Percentiles rank a stretch among this genome's conserved stretches.
Evolutionary conservation across 2,888 invertebrate genomes (phyloP).

Genomic region (Polia nebulosa): DNA sequence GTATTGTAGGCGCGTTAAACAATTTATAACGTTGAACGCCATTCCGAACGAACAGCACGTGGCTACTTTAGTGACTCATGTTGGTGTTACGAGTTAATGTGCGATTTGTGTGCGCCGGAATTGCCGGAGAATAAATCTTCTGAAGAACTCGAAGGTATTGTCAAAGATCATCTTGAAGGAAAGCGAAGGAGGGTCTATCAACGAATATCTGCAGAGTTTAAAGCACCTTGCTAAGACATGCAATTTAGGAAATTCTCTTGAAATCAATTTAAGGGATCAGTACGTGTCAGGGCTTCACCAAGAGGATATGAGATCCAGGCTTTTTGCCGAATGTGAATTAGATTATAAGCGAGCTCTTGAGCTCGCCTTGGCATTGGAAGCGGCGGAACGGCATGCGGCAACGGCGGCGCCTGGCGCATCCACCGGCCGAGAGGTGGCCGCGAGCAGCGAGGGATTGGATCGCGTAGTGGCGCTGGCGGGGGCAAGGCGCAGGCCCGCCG

Average conservation of each 20-base stretch:
- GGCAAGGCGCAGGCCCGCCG: background rate
- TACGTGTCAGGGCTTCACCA: background rate
- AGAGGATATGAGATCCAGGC: slow-evolving; percentile 6
- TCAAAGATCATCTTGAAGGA: too few relatives aligned
- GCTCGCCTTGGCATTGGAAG: background rate
- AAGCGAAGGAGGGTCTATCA: background rate
- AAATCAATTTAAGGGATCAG: slow-evolving; percentile 8
- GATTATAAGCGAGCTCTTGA: slow-evolving; percentile 2
- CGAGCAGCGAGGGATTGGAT: background rate
- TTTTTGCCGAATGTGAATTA: slow-evolving; percentile 1
- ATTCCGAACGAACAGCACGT: too few relatives aligned
- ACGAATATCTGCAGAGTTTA: slow-evolving; percentile 3
- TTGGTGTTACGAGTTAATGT: too few relatives aligned
- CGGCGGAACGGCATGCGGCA: background rate
- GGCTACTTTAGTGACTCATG: too few relatives aligned
- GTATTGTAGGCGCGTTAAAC: too few relatives aligned
- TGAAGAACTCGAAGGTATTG: too few relatives aligned
- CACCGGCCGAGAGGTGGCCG: background rate
- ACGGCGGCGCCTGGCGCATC: background rate
- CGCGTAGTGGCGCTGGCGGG: background rate
- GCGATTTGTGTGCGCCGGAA: too few relatives aligned
- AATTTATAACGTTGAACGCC: too few relatives aligned
- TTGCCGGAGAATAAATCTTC: too few relatives aligned
- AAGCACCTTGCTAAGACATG: slow-evolving; percentile 1
- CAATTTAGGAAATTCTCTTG: slow-evolving; percentile 1